Percentiles rank a stretch among this genome's conserved stretches.
Evolutionary conservation across 2,797 vertebrate species (phyloP).

Genomic region (Dendrocincla fuliginosa): DNA sequence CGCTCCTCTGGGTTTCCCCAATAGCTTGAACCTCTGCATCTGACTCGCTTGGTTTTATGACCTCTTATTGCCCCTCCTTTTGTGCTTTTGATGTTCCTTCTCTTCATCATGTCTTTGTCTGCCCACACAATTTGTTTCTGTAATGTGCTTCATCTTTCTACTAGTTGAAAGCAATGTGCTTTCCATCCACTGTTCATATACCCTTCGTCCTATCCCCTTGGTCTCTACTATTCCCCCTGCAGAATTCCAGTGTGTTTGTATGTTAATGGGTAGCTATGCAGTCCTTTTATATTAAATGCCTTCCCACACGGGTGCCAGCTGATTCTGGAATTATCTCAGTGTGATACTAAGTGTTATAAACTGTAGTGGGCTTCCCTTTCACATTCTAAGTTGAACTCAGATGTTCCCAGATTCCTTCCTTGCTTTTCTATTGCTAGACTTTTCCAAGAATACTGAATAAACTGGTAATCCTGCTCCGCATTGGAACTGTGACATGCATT

Average conservation of each 20-base stretch:
- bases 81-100: constrained; percentile 39
- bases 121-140: constrained; percentile 38
- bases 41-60: constrained; percentile 42
- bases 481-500: constrained; percentile 32
- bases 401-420: neutral
- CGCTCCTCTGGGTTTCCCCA: constrained; percentile 42
- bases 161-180: neutral
- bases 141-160: neutral
- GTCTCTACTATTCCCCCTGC: neutral
- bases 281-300: neutral
- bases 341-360: neutral
- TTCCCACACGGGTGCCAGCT: neutral
- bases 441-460: neutral
- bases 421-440: neutral
- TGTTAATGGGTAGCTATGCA: neutral
- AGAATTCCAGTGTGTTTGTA: neutral
- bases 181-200: neutral
- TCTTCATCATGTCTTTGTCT: constrained; percentile 32
- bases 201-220: neutral
- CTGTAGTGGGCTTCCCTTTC: neutral
- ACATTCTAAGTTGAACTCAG: neutral
- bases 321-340: neutral
- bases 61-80: constrained; percentile 38
- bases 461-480: neutral
- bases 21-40: constrained; percentile 39